Evolutionary conservation across 1,140 invertebrate species (phyloP).

Genomic region (Drosophila saltans): DNA sequence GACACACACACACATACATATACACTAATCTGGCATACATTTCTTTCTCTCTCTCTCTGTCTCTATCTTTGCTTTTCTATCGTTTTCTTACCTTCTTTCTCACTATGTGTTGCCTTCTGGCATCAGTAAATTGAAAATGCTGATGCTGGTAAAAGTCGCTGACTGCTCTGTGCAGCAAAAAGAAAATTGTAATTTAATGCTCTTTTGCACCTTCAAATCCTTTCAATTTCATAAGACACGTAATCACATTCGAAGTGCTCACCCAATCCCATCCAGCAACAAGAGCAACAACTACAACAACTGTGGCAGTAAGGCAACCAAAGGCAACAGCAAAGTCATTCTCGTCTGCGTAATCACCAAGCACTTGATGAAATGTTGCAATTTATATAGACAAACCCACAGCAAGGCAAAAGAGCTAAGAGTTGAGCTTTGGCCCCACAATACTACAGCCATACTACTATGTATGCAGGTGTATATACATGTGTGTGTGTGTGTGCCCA

Average conservation of each 20-base stretch:
- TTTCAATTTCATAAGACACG: slow-evolving; percentile 69
- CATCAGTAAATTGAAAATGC: slow-evolving; percentile 31
- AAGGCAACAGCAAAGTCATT: slow-evolving; percentile 18
- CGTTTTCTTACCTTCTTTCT: not conserved
- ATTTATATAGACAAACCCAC: slow-evolving; percentile 73
- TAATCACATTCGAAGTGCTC: slow-evolving; percentile 63
- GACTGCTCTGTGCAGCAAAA: slow-evolving; percentile 24
- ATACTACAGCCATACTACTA: slow-evolving; percentile 23
- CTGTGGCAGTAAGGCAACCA: not conserved
- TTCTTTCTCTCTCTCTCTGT: not conserved
- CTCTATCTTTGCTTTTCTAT: not conserved
- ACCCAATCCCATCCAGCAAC: slow-evolving; percentile 19
- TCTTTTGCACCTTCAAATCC: slow-evolving; percentile 71
- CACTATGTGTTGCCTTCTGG: not conserved
- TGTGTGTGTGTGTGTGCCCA: slow-evolving; percentile 36
- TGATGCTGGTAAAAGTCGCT: slow-evolving; percentile 33
- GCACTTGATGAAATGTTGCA: slow-evolving; percentile 76
- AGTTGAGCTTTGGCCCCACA: slow-evolving; percentile 7
- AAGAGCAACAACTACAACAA: not conserved
- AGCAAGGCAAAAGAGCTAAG: slow-evolving; percentile 22
- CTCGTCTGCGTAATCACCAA: slow-evolving; percentile 55
- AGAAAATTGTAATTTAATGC: slow-evolving; percentile 71
- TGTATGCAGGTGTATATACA: slow-evolving; percentile 20
- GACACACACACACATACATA: not conserved
- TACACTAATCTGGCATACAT: slow-evolving; percentile 12